Evolutionary conservation across 2,888 invertebrate species (phyloP), one percentile per base, ranked within the genome.

Genomic region (Apodemia mormo): DNA sequence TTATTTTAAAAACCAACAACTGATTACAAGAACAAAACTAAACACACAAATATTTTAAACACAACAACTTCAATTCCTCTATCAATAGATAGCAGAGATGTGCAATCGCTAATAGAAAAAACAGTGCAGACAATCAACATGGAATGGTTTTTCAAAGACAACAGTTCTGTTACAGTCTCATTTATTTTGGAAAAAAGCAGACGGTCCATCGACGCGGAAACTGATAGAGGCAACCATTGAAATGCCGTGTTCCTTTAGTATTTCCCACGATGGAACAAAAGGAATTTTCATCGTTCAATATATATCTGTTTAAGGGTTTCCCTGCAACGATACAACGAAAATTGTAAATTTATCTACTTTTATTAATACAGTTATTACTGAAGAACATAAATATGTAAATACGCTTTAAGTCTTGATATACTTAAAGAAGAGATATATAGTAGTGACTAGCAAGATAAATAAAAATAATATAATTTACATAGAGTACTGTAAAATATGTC

Each of bases 201-300:
- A 74, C 80, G 79, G 78, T 79, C 76, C 81, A 80, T 75, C 76
- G 80, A 80, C 78, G 81, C 81, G 82, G 81, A 83, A 84, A 77
- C 79, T 78, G 84, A 85, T 83, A 83, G 76, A 74, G 71, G 78
- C 80, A 82, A 83, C 84, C 80, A 81, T 78, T 80, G 79, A 80
- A 83, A 82, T 79, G 73, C 76, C 66, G 78, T 79, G 75, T 74
- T 78, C 76, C 74, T 77, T 78, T 78, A 78, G 75, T 70, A 45
- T 70, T 70, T 71, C 73, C 65, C 66, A 64, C 61, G 68, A 8
- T 2, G 1, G 37, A 45, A 40, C 22, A 54, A 67, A 29, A 33
- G n/a, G 30, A 66, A 37, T 49, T 66, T 66, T 49, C 8, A 33
- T 10, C 22, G 52, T 54, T 54, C 52, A 22, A 54, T 54, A 54